Conservation (phyloP, 1,140 invertebrate species). For the Metaphire vulgaris region DNA sequence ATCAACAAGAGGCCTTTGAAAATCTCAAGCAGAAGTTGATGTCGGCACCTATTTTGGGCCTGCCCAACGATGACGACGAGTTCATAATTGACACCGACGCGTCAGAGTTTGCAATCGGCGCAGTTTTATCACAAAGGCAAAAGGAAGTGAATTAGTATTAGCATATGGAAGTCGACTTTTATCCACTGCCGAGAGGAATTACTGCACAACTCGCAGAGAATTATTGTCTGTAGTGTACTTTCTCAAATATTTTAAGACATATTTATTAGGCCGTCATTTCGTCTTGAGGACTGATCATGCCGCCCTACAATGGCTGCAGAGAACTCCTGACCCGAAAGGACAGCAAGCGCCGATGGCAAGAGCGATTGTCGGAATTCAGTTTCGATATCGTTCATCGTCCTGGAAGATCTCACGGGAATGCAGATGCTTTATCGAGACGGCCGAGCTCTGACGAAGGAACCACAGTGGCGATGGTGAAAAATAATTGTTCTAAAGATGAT, state of each 20-base stretch:
- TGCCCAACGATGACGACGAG: slow-evolving; percentile 28
- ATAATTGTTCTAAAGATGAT: background rate
- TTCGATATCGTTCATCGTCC: slow-evolving; percentile 34
- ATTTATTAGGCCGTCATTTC: slow-evolving; percentile 35
- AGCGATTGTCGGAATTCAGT: slow-evolving; percentile 33
- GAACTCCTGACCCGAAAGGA: no score
- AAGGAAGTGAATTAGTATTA: slow-evolving; percentile 32
- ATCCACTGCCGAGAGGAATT: slow-evolving; percentile 31
- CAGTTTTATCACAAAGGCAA: slow-evolving; percentile 38
- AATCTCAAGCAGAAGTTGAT: slow-evolving; percentile 26
- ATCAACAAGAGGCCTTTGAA: slow-evolving; percentile 26
- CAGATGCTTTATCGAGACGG: slow-evolving; percentile 34
- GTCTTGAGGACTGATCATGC: slow-evolving; percentile 36
- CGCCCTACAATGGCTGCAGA: slow-evolving; percentile 32
- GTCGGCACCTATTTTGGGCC: slow-evolving; percentile 30
- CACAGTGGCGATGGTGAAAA: background rate
- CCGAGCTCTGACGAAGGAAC: background rate
- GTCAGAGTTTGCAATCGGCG: slow-evolving; percentile 35
- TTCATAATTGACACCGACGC: slow-evolving; percentile 39
- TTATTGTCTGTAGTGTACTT: slow-evolving; percentile 35
- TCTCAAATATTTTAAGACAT: slow-evolving; percentile 33
- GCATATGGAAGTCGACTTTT: slow-evolving; percentile 35
- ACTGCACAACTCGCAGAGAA: slow-evolving; percentile 36
- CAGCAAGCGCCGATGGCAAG: no score
- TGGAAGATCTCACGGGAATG: slow-evolving; percentile 35